Conservation (phyloP, 2,888 invertebrate species). For the Odontomyia ornata region DNA sequence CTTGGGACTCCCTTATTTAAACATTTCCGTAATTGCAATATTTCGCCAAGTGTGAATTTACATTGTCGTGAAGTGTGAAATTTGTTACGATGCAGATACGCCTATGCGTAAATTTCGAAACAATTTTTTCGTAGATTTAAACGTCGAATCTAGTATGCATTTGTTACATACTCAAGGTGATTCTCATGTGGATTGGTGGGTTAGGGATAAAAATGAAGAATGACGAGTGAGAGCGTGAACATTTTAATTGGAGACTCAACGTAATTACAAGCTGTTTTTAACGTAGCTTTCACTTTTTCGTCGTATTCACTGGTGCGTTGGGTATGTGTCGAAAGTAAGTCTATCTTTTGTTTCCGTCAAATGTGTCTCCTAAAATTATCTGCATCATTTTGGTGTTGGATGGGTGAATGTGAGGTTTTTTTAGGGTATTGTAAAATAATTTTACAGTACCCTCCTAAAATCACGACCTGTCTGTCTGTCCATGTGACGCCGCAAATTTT, state of each 20-base stretch:
- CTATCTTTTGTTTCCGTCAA: neutral
- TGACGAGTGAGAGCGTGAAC: neutral
- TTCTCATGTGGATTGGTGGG: conserved; percentile 8
- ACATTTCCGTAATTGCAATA: conserved; percentile 39
- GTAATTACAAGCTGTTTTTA: conserved; percentile 32
- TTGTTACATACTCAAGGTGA: neutral
- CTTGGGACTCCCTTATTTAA: neutral
- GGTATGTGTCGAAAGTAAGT: neutral
- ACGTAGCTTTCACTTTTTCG: conserved; percentile 14
- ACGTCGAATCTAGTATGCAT: neutral
- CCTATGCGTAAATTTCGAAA: conserved; percentile 24
- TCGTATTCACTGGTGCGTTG: neutral
- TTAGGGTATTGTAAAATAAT: too few species aligned
- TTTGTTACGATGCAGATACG: conserved; percentile 7
- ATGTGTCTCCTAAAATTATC: too few species aligned
- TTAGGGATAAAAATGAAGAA: neutral
- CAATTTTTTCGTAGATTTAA: conserved; percentile 4
- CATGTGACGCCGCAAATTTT: too few species aligned
- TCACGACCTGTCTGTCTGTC: too few species aligned
- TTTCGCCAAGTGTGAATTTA: conserved; percentile 39
- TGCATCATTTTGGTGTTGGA: too few species aligned
- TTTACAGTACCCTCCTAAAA: too few species aligned
- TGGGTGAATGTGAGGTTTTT: too few species aligned
- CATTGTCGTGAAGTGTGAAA: conserved; percentile 41
- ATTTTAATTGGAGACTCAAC: conserved; percentile 35